Conservation (phyloP, 2,113 vertebrate genomes). For the Chroicocephalus ridibundus region DNA sequence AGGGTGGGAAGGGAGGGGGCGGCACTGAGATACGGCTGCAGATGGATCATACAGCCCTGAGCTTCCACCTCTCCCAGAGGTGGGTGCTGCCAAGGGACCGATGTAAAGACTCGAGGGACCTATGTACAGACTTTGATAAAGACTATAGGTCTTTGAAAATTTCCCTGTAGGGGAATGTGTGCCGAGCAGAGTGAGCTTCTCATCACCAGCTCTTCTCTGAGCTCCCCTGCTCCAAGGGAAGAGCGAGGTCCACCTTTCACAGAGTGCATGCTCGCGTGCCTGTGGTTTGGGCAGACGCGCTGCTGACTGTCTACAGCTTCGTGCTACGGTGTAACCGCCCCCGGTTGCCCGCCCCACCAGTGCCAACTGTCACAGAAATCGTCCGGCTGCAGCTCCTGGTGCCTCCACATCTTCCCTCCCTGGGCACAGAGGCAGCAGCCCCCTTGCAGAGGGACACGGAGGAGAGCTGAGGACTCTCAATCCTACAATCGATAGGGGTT, state of each 20-base stretch:
- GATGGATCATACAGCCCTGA: not conserved
- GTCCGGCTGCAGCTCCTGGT: fast-evolving
- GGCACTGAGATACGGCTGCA: not conserved
- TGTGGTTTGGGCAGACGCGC: not conserved
- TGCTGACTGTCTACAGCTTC: not conserved
- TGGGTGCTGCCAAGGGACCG: not conserved
- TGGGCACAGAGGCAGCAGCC: not conserved
- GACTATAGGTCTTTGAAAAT: not conserved
- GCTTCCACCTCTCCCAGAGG: fast-evolving
- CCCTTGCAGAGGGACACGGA: not conserved
- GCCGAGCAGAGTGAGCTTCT: fast-evolving
- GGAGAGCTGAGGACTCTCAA: not conserved
- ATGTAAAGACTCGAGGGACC: not conserved
- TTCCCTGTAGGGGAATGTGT: fast-evolving
- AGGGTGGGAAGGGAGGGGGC: not conserved
- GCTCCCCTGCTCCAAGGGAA: not conserved
- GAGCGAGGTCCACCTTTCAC: not conserved
- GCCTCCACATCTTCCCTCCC: not conserved
- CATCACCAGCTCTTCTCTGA: not conserved
- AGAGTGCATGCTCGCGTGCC: not conserved
- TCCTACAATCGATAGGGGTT: not conserved
- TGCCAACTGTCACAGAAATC: fast-evolving
- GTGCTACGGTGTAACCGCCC: fast-evolving
- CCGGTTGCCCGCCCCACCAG: fast-evolving
- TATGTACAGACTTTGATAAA: not conserved